phyloP scores from a whole-genome alignment of 92 coral and sea anemone species.

The Palythoa grandis region DNA sequence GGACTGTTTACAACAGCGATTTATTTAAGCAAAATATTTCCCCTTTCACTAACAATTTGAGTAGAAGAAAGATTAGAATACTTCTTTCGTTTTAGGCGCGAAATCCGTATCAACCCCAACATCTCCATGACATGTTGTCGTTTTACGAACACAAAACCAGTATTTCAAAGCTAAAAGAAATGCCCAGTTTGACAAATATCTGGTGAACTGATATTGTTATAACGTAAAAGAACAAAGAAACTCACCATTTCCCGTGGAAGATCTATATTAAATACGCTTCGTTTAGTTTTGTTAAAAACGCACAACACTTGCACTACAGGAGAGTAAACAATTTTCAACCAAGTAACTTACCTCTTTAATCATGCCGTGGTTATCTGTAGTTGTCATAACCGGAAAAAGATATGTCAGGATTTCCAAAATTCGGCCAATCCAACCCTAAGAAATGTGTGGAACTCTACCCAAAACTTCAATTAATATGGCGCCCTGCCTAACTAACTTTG shows the following conservation, averaged over 20 bases:
- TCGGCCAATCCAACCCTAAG: conserved; percentile 14
- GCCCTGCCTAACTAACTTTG: background rate
- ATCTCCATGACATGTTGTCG: background rate
- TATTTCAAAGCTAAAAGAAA: background rate
- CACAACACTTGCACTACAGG: background rate
- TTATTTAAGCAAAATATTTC: background rate
- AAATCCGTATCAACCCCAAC: background rate
- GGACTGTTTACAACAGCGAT: background rate
- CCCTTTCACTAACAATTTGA: background rate
- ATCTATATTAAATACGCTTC: background rate
- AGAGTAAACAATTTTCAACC: background rate
- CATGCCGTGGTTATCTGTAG: conserved; percentile 12
- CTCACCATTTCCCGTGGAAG: background rate
- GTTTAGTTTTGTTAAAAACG: background rate
- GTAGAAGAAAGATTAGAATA: background rate
- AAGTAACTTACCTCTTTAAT: conserved; percentile 21
- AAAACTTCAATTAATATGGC: conserved; percentile 2
- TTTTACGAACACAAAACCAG: background rate
- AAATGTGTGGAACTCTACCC: conserved; percentile 12
- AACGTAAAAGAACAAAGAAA: background rate
- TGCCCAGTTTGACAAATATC: background rate
- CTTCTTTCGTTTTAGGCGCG: background rate
- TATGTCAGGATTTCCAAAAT: background rate
- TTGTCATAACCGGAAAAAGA: conserved; percentile 27
- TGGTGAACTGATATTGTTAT: background rate